A percentile compares a stretch with the other conserved stretches of the same genome.
Evolutionary conservation across 92 coral and sea anemone genomes (phyloP).

Genomic region (Metridium senile): DNA sequence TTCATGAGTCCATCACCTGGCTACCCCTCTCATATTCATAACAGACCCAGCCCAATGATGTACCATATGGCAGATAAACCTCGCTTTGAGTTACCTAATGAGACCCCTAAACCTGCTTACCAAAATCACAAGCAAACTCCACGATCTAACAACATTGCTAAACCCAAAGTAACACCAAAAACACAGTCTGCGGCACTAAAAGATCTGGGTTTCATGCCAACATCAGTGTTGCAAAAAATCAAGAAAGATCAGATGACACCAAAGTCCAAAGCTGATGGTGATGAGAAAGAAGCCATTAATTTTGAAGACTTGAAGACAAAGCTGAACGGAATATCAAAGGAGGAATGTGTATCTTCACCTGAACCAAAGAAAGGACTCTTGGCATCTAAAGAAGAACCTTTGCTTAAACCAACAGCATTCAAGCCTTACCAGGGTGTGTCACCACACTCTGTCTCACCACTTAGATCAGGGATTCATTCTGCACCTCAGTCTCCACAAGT

Average conservation of each 20-base stretch:
- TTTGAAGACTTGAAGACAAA: neutral
- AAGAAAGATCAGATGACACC: slow-evolving; percentile 73
- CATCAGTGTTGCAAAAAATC: slow-evolving; percentile 89
- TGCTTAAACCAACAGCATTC: slow-evolving; percentile 87
- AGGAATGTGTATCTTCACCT: neutral
- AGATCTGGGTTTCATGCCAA: slow-evolving; percentile 80
- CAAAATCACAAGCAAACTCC: slow-evolving; percentile 21
- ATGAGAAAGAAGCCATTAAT: neutral
- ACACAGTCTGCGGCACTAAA: slow-evolving; percentile 20
- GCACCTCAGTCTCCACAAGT: slow-evolving; percentile 77
- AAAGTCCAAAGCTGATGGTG: slow-evolving; percentile 27
- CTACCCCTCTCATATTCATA: slow-evolving; percentile 1
- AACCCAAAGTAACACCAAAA: slow-evolving; percentile 16
- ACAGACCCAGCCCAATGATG: slow-evolving; percentile 3
- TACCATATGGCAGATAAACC: slow-evolving; percentile 18
- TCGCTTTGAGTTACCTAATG: slow-evolving; percentile 34
- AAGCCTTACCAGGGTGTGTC: slow-evolving; percentile 68
- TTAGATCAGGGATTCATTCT: slow-evolving; percentile 67
- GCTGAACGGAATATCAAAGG: neutral
- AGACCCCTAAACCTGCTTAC: slow-evolving; percentile 2
- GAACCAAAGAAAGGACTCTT: neutral
- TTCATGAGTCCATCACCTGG: slow-evolving; percentile 36
- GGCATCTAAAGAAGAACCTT: slow-evolving; percentile 11
- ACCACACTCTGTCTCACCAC: slow-evolving; percentile 52
- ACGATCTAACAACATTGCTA: neutral